Percentiles rank a stretch among this genome's conserved stretches.
Conservation (phyloP, 2,113 vertebrate species). For the Hippocampus comes region DNA sequence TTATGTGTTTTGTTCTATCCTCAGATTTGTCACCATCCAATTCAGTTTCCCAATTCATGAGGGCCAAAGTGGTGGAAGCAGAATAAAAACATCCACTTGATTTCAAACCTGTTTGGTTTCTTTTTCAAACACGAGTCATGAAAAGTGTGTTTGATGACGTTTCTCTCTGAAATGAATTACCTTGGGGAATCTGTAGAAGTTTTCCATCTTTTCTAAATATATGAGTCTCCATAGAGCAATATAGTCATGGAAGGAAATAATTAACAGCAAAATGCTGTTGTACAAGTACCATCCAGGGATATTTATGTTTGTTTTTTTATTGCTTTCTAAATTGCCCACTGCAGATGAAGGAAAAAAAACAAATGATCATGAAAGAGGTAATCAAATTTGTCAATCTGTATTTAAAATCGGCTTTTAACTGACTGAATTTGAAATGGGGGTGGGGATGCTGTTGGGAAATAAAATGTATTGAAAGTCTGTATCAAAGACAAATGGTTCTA, state of each 20-base stretch:
- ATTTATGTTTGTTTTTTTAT: constrained; percentile 19
- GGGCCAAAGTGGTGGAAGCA: constrained; percentile 4
- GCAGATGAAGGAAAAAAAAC: not conserved
- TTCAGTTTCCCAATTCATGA: constrained; percentile 31
- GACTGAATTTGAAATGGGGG: not conserved
- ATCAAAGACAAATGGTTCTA: constrained; percentile 12
- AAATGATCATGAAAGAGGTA: not conserved
- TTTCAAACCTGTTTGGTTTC: constrained; percentile 7
- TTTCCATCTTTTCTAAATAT: constrained; percentile 13
- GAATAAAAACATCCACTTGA: constrained; percentile 15
- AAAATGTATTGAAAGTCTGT: constrained; percentile 6
- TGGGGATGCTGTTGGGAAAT: not conserved
- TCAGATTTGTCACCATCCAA: constrained; percentile 13
- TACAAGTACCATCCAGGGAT: constrained; percentile 42
- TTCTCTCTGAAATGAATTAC: constrained; percentile 44
- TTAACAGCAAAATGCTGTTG: constrained; percentile 32
- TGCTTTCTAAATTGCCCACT: constrained; percentile 10
- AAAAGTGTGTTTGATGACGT: constrained; percentile 37
- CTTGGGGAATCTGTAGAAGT: constrained; percentile 42
- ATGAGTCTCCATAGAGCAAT: constrained; percentile 24
- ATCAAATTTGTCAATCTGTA: not conserved
- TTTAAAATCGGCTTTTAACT: not conserved
- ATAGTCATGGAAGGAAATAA: constrained; percentile 49
- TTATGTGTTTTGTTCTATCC: constrained; percentile 26
- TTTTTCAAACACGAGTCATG: constrained; percentile 20